phyloP scores from a whole-genome alignment of 2,888 invertebrate species.

The Cyaniris semiargus region DNA sequence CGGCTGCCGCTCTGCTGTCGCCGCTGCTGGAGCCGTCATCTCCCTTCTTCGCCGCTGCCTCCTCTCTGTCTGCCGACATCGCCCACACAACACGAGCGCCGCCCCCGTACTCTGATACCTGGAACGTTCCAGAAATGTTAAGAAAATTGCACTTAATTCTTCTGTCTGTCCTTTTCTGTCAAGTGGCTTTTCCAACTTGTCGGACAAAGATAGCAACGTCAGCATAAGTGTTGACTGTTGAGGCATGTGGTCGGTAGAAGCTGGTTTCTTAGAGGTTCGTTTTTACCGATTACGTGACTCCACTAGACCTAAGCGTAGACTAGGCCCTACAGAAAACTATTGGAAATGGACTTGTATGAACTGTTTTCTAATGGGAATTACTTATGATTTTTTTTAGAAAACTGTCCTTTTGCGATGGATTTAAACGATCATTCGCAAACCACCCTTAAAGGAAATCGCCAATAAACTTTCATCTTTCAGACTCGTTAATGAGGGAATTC shows the following conservation, averaged over 20 bases:
- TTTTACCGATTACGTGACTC: too few relatives aligned
- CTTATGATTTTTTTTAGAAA: too few relatives aligned
- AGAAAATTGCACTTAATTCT: background rate
- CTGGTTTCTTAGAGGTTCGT: too few relatives aligned
- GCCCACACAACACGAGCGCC: slow-evolving; percentile 78
- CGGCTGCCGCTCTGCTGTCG: slow-evolving; percentile 63
- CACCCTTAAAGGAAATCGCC: background rate
- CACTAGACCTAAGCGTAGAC: too few relatives aligned
- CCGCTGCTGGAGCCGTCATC: slow-evolving; percentile 64
- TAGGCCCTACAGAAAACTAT: too few relatives aligned
- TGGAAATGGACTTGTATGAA: too few relatives aligned
- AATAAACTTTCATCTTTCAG: slow-evolving; percentile 9
- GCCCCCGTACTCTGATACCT: slow-evolving; percentile 75
- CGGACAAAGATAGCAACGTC: too few relatives aligned
- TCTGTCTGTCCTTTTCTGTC: too few relatives aligned
- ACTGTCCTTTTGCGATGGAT: background rate
- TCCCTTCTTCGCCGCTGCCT: slow-evolving; percentile 78
- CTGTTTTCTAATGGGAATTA: too few relatives aligned
- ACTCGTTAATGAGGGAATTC: slow-evolving; percentile 11
- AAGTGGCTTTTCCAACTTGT: too few relatives aligned
- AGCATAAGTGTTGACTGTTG: too few relatives aligned
- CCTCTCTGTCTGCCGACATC: slow-evolving; percentile 83
- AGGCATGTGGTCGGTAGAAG: too few relatives aligned
- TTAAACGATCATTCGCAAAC: background rate
- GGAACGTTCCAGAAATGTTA: slow-evolving; percentile 38